phyloP scores from a whole-genome alignment of 2,888 invertebrate genomes.

The Eilema depressum region DNA sequence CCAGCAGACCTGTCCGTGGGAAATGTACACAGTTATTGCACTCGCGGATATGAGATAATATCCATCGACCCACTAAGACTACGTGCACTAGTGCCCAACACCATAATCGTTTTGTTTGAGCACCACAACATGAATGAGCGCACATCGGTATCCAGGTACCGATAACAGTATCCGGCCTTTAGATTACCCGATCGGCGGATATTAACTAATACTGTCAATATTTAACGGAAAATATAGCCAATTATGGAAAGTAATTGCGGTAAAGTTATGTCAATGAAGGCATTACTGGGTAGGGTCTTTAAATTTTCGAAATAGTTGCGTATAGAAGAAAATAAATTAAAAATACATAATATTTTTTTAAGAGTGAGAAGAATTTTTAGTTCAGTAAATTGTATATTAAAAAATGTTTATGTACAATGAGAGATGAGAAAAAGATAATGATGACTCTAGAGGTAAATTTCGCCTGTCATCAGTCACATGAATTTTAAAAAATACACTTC shows the following conservation, averaged over 20 bases:
- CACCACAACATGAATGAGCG: slow-evolving; percentile 27
- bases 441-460: not conserved
- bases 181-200: slow-evolving; percentile 75
- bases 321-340: not conserved
- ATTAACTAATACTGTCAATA: slow-evolving; percentile 57
- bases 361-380: not conserved
- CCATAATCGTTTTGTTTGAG: slow-evolving; percentile 34
- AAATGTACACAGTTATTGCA: slow-evolving; percentile 74
- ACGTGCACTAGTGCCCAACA: slow-evolving; percentile 27
- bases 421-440: not conserved
- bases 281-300: slow-evolving; percentile 12
- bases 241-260: slow-evolving; percentile 21
- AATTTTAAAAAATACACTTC: slow-evolving; percentile 12
- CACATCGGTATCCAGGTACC: slow-evolving; percentile 41
- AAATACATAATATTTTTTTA: not conserved
- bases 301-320: slow-evolving; percentile 17
- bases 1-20: slow-evolving; percentile 69
- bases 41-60: slow-evolving; percentile 78
- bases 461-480: slow-evolving; percentile 27
- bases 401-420: not conserved
- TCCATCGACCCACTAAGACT: slow-evolving; percentile 32
- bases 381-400: too few relatives aligned
- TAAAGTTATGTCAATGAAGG: slow-evolving; percentile 11
- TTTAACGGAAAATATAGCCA: slow-evolving; percentile 38
- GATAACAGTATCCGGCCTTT: slow-evolving; percentile 73